These are phyloP conservation scores for Mystacides longicornis DNA, from an alignment of 2,888 invertebrate genomes.

Conservation along the genomic window DNA sequence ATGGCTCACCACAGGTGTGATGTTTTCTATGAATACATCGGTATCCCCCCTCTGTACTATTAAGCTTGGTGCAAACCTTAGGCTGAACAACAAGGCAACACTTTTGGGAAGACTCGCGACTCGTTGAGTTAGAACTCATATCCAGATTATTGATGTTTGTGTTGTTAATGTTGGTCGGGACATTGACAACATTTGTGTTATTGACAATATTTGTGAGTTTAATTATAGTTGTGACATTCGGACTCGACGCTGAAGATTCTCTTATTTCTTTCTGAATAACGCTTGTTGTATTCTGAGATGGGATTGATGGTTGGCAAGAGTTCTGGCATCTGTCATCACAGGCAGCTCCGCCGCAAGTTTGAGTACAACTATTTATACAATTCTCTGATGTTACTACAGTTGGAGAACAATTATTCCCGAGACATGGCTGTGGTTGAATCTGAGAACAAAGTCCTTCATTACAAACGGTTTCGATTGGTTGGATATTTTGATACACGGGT, in stretches of 20 bases:
- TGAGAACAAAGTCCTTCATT: background rate
- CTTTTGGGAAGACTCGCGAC: constrained; percentile 9
- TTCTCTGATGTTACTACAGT: background rate
- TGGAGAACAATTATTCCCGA: background rate
- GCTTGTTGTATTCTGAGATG: constrained; percentile 30
- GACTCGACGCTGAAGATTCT: constrained; percentile 18
- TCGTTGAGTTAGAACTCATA: constrained; percentile 23
- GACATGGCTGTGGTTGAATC: background rate
- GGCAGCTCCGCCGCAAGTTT: constrained; percentile 10
- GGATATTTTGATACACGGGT: background rate
- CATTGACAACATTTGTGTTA: constrained; percentile 37
- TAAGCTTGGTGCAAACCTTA: constrained; percentile 31
- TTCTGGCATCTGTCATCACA: constrained; percentile 14
- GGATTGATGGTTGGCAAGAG: constrained; percentile 11
- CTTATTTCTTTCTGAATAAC: constrained; percentile 27
- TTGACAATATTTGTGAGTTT: constrained; percentile 37
- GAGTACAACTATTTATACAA: constrained; percentile 13
- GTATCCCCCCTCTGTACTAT: constrained; percentile 22
- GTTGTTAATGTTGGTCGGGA: constrained; percentile 36
- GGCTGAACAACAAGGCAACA: constrained; percentile 38
- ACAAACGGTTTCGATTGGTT: background rate
- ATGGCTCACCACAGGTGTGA: constrained; percentile 32
- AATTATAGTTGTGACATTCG: constrained; percentile 38
- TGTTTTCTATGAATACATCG: constrained; percentile 35
- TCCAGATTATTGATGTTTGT: constrained; percentile 37